Conservation (phyloP, 2,113 vertebrate species). For the Penelope pileata region DNA sequence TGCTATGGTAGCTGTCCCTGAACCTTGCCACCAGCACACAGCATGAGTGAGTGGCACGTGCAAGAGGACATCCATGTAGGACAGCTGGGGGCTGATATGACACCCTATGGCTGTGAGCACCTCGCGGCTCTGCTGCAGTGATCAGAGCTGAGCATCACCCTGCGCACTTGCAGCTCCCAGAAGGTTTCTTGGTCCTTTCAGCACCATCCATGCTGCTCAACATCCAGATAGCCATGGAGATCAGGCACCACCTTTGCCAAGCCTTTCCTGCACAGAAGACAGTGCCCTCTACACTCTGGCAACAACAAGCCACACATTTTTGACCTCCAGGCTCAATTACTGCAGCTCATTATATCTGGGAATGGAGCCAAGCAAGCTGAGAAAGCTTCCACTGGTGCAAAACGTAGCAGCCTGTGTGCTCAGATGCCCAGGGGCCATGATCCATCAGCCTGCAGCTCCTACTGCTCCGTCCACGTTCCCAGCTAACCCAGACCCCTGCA, state of each 20-base stretch:
- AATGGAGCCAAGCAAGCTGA: slow-evolving; percentile 63
- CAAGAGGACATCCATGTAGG: not conserved
- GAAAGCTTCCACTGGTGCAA: slow-evolving; percentile 60
- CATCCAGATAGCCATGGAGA: not conserved
- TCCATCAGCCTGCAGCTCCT: slow-evolving; percentile 41
- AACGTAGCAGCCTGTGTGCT: slow-evolving; percentile 23
- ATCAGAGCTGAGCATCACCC: not conserved
- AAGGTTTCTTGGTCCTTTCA: not conserved
- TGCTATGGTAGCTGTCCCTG: not conserved
- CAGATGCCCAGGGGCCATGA: not conserved
- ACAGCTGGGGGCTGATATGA: not conserved
- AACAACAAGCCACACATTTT: slow-evolving; percentile 21
- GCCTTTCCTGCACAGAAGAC: not conserved
- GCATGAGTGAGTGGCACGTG: not conserved
- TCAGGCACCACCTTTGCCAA: not conserved
- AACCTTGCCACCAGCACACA: not conserved
- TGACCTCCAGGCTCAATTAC: slow-evolving; percentile 70
- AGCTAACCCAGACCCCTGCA: not conserved
- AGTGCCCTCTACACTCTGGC: slow-evolving; percentile 36
- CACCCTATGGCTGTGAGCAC: too few species aligned
- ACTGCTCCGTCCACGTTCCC: not conserved
- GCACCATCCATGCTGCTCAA: not conserved
- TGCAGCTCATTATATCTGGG: slow-evolving; percentile 71
- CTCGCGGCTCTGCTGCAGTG: not conserved
- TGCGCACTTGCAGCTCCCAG: not conserved